phyloP scores from a whole-genome alignment of 2,113 vertebrate species.

The Sinosuthora webbiana region DNA sequence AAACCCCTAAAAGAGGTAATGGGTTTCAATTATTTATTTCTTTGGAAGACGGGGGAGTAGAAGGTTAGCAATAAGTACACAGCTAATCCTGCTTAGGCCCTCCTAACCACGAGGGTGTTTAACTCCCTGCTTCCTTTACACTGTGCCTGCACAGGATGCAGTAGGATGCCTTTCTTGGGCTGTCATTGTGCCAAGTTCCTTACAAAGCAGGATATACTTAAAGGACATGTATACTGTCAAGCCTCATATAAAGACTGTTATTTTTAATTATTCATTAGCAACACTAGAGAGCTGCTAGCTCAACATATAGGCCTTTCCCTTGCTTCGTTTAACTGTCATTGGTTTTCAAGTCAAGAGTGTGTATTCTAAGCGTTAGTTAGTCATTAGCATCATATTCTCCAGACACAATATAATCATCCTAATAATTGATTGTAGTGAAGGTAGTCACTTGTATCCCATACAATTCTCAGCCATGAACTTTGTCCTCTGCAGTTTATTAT shows the following conservation, averaged over 20 bases:
- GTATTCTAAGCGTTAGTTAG: constrained; percentile 42
- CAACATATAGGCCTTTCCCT: constrained; percentile 27
- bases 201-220: constrained; percentile 38
- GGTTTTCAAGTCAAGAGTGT: constrained; percentile 58
- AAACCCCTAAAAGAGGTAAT: constrained; percentile 56
- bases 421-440: constrained; percentile 63
- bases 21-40: constrained; percentile 74
- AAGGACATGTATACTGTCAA: constrained; percentile 31
- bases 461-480: constrained; percentile 66
- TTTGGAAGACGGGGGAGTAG: constrained; percentile 63
- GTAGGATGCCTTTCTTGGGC: neutral
- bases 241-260: constrained; percentile 32
- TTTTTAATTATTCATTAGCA: constrained; percentile 70
- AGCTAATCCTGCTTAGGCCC: constrained; percentile 63
- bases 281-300: constrained; percentile 11
- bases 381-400: constrained; percentile 56
- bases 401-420: constrained; percentile 58
- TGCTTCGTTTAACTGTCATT: constrained; percentile 33
- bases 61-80: constrained; percentile 52
- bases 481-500: constrained; percentile 55
- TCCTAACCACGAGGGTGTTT: constrained; percentile 59
- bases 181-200: constrained; percentile 50
- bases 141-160: constrained; percentile 14
- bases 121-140: constrained; percentile 52
- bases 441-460: constrained; percentile 53